Conservation (phyloP, 2,888 invertebrate species). For the Linnaemya tessellans region DNA sequence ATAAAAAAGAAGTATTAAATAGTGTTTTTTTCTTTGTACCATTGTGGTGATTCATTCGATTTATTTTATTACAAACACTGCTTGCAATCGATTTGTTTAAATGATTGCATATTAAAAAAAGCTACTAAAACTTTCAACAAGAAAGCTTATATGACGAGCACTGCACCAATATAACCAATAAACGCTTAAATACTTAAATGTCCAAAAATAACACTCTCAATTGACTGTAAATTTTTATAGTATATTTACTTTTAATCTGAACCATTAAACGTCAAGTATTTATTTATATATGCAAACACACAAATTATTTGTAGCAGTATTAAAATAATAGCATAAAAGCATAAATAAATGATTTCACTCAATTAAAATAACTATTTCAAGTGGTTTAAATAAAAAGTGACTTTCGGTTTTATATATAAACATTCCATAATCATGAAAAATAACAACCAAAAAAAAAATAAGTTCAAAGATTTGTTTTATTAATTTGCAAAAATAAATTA, state of each 20-base stretch:
- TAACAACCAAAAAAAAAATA: background rate
- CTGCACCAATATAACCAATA: too few relatives aligned
- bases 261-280: slow-evolving; percentile 1
- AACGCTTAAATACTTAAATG: background rate
- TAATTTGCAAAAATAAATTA: slow-evolving; percentile 22
- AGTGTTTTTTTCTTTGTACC: too few relatives aligned
- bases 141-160: too few relatives aligned
- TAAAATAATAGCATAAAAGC: background rate
- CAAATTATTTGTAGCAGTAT: background rate
- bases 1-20: too few relatives aligned
- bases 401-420: slow-evolving; percentile 48
- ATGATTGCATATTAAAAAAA: too few relatives aligned
- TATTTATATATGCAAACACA: background rate
- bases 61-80: too few relatives aligned
- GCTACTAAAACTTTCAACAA: too few relatives aligned
- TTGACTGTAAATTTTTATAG: background rate
- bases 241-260: background rate
- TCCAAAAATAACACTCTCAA: background rate
- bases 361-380: slow-evolving; percentile 38
- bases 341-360: slow-evolving; percentile 27
- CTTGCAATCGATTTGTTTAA: too few relatives aligned
- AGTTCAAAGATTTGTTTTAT: slow-evolving; percentile 11
- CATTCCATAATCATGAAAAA: slow-evolving; percentile 32
- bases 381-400: slow-evolving; percentile 45
- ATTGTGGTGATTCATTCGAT: too few relatives aligned